Evolutionary conservation across 1,140 invertebrate species (phyloP).

Genomic region (Eriosoma lanigerum): DNA sequence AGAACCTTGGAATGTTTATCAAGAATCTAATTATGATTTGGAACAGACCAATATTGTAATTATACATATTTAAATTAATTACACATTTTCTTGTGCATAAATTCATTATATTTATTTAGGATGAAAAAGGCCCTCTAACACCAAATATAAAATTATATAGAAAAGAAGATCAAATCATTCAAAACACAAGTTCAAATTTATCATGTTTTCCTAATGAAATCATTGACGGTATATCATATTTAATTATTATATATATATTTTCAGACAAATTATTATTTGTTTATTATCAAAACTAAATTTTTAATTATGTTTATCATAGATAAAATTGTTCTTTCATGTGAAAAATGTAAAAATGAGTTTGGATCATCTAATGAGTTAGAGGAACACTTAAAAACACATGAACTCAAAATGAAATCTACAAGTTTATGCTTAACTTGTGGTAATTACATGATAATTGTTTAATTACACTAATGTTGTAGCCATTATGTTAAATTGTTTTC

Average conservation of each 20-base stretch:
- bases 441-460: background rate
- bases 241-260: background rate
- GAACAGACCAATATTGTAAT: constrained; percentile 21
- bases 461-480: too few relatives aligned
- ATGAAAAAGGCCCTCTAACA: constrained; percentile 45
- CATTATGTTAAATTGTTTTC: too few relatives aligned
- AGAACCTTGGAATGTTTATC: constrained; percentile 45
- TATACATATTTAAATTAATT: background rate
- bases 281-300: background rate
- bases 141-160: constrained; percentile 46
- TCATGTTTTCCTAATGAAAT: background rate
- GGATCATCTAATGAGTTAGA: background rate
- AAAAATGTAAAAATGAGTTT: constrained; percentile 27
- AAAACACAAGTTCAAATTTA: constrained; percentile 19
- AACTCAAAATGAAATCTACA: constrained; percentile 5
- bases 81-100: background rate
- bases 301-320: background rate
- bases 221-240: background rate
- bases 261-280: background rate
- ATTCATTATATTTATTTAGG: background rate
- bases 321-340: background rate
- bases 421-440: constrained; percentile 40
- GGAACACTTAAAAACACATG: constrained; percentile 32
- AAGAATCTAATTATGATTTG: constrained; percentile 30
- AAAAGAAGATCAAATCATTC: constrained; percentile 24